Evolutionary conservation across 2,888 invertebrate genomes (phyloP).

Genomic region (Drosophila buzzatii): DNA sequence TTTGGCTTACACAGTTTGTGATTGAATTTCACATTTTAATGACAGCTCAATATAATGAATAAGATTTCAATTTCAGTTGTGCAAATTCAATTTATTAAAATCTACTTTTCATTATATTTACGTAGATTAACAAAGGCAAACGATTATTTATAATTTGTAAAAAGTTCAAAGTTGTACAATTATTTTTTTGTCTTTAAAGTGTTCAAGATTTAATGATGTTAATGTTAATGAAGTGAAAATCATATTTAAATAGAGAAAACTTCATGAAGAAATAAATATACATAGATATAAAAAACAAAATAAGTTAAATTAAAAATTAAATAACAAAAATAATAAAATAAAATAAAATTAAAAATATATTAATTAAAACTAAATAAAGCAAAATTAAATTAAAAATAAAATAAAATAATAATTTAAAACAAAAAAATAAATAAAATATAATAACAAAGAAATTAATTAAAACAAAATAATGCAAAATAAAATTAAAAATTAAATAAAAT

Average conservation of each 20-base stretch:
- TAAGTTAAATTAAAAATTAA: no score
- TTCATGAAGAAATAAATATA: not conserved
- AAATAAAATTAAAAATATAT: no score
- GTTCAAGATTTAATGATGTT: not conserved
- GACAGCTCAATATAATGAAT: conserved; percentile 60
- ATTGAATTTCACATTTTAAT: conserved; percentile 62
- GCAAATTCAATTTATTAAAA: conserved; percentile 41
- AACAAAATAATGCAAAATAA: no score
- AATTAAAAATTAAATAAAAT: no score
- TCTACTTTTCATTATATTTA: conserved; percentile 1
- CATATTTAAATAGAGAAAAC: not conserved
- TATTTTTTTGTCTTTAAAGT: not conserved
- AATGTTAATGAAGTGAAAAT: not conserved
- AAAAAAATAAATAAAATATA: no score
- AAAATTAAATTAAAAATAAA: no score
- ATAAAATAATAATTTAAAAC: no score
- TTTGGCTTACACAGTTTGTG: conserved; percentile 39
- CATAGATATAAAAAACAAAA: not conserved
- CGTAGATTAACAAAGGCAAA: not conserved
- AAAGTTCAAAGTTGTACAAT: not conserved
- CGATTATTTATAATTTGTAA: not conserved
- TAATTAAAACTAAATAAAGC: no score
- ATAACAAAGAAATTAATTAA: no score
- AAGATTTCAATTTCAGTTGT: conserved; percentile 41
- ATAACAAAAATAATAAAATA: no score